Percentiles rank a stretch among this genome's conserved stretches.
Conservation (phyloP, 2,888 invertebrate species). For the Ophion ventricosus region DNA sequence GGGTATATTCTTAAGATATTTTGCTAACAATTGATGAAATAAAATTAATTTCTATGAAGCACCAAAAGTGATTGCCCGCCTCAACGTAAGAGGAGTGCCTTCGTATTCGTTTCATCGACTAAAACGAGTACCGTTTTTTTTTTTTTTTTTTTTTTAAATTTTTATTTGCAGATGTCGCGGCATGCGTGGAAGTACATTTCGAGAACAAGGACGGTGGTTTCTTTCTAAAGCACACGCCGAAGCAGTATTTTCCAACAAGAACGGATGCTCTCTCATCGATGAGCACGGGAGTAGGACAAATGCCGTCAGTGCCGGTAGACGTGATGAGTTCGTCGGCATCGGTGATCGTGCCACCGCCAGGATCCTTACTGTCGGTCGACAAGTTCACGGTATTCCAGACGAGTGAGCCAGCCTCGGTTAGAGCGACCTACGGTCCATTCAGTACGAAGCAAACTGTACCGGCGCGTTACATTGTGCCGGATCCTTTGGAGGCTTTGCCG, state of each 20-base stretch:
- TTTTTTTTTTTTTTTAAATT: too few relatives aligned
- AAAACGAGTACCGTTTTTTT: not conserved
- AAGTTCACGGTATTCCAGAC: slow-evolving; percentile 96
- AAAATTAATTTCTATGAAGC: too few relatives aligned
- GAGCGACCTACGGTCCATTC: slow-evolving; percentile 97
- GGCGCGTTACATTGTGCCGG: slow-evolving; percentile 94
- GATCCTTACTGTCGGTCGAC: slow-evolving; percentile 91
- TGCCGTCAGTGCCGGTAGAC: slow-evolving; percentile 60
- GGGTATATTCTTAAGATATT: too few relatives aligned
- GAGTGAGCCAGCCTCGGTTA: slow-evolving; percentile 94
- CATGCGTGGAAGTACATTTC: slow-evolving; percentile 94
- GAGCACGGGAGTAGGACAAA: slow-evolving; percentile 56
- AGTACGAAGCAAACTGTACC: slow-evolving; percentile 97
- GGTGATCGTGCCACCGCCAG: slow-evolving; percentile 84
- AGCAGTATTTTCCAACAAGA: slow-evolving; percentile 86
- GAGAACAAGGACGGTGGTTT: slow-evolving; percentile 96
- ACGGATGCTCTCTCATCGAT: slow-evolving; percentile 72
- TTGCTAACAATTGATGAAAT: too few relatives aligned
- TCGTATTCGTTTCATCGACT: not conserved
- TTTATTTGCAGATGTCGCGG: slow-evolving; percentile 88
- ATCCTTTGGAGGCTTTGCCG: slow-evolving; percentile 88
- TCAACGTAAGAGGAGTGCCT: too few relatives aligned
- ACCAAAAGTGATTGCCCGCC: too few relatives aligned
- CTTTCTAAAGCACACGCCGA: slow-evolving; percentile 92
- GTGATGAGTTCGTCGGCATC: slow-evolving; percentile 79